These are phyloP conservation scores for Cranoglanis bouderius DNA, from an alignment of 2,113 vertebrate species.

Conservation along the genomic window DNA sequence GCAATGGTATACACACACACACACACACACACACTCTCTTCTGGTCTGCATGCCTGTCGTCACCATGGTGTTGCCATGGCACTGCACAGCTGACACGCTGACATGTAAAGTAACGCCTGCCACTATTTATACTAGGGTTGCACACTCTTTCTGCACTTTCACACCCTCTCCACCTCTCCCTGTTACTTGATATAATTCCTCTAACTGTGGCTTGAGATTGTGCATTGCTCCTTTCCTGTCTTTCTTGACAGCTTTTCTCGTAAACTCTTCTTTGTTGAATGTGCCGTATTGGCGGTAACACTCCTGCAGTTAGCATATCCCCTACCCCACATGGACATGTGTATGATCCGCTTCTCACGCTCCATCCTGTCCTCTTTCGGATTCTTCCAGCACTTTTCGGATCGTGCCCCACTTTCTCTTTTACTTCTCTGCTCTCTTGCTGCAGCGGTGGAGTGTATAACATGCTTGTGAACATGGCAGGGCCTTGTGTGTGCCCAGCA, in stretches of 20 bases:
- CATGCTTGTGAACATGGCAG: slow-evolving; percentile 35
- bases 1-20: background rate
- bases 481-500: slow-evolving; percentile 37
- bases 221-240: background rate
- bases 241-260: background rate
- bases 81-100: slow-evolving; percentile 52
- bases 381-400: background rate
- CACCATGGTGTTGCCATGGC: slow-evolving; percentile 48
- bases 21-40: slow-evolving; percentile 4
- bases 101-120: slow-evolving; percentile 47
- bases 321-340: background rate
- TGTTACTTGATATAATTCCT: background rate
- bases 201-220: background rate
- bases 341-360: background rate
- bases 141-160: slow-evolving; percentile 21
- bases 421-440: background rate
- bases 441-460: background rate
- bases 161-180: slow-evolving; percentile 4
- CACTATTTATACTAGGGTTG: slow-evolving; percentile 52
- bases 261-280: background rate
- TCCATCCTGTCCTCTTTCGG: background rate
- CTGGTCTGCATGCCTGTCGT: slow-evolving; percentile 43
- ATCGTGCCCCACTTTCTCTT: background rate
- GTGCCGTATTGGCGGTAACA: background rate
- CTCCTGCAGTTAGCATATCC: background rate